Evolutionary conservation across 1,140 invertebrate species (phyloP).

Genomic region (Chelonus insularis): DNA sequence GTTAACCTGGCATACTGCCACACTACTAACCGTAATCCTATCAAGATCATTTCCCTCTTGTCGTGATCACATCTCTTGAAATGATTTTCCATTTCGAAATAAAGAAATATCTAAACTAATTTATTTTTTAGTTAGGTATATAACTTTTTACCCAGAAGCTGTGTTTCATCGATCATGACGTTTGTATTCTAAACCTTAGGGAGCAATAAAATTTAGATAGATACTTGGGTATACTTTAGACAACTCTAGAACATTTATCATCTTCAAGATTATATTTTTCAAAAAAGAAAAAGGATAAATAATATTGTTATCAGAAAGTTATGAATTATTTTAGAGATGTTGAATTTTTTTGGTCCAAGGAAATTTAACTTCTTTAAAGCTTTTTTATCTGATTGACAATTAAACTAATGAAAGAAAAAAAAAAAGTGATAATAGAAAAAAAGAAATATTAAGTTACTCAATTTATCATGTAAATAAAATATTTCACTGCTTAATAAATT

Average conservation of each 20-base stretch:
- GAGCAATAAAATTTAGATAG: slow-evolving; percentile 6
- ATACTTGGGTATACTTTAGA: too few species aligned
- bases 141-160: neutral
- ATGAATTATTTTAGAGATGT: too few species aligned
- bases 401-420: too few species aligned
- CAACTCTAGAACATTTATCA: neutral
- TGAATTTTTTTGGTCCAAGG: too few species aligned
- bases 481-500: too few species aligned
- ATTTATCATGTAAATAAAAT: too few species aligned
- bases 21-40: neutral
- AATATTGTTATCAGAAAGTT: too few species aligned
- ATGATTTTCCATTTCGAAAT: neutral
- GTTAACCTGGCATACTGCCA: neutral
- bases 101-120: neutral
- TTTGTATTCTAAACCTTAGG: neutral
- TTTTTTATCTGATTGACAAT: too few species aligned
- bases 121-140: neutral
- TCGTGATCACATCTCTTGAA: neutral
- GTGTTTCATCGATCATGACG: neutral
- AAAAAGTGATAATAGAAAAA: too few species aligned
- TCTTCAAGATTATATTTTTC: neutral
- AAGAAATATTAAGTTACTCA: too few species aligned
- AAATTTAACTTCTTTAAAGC: too few species aligned
- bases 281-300: neutral
- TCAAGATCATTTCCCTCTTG: slow-evolving; percentile 7